phyloP scores from a whole-genome alignment of 2,888 invertebrate species.

The Augiades crinisus region DNA sequence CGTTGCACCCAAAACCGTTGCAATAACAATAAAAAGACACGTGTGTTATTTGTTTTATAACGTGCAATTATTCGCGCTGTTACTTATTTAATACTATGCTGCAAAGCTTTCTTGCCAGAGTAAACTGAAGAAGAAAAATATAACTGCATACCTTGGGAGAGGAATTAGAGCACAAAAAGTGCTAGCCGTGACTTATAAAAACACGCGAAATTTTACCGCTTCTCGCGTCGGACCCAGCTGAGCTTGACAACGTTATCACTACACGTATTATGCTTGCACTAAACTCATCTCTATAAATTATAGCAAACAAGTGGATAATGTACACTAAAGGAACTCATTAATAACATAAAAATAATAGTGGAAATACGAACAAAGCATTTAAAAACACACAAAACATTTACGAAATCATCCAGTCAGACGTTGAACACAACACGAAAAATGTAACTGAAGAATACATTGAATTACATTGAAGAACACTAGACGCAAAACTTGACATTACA shows the following conservation, averaged over 20 bases:
- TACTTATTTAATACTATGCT: conserved; percentile 7
- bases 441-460: conserved; percentile 24
- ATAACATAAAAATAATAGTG: conserved; percentile 1
- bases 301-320: conserved; percentile 10
- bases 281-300: not conserved
- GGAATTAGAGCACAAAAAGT: conserved; percentile 73
- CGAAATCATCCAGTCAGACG: conserved; percentile 18
- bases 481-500: conserved; percentile 27
- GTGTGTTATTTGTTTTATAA: conserved; percentile 20
- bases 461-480: conserved; percentile 17
- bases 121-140: conserved; percentile 39
- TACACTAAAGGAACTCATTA: not conserved
- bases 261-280: conserved; percentile 32
- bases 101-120: not conserved
- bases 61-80: conserved; percentile 1
- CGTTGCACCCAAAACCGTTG: conserved; percentile 12
- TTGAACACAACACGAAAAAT: conserved; percentile 29
- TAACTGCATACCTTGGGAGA: conserved; percentile 73
- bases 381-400: conserved; percentile 27
- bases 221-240: conserved; percentile 66
- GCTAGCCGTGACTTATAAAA: conserved; percentile 66
- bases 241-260: conserved; percentile 76
- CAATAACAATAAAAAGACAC: conserved; percentile 23
- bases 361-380: conserved; percentile 22
- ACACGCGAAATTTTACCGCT: conserved; percentile 76